A percentile compares a stretch with the other conserved stretches of the same genome.
These are phyloP conservation scores for Tapirus indicus DNA, from an alignment of 2,797 vertebrate species.

Conservation along the genomic window DNA sequence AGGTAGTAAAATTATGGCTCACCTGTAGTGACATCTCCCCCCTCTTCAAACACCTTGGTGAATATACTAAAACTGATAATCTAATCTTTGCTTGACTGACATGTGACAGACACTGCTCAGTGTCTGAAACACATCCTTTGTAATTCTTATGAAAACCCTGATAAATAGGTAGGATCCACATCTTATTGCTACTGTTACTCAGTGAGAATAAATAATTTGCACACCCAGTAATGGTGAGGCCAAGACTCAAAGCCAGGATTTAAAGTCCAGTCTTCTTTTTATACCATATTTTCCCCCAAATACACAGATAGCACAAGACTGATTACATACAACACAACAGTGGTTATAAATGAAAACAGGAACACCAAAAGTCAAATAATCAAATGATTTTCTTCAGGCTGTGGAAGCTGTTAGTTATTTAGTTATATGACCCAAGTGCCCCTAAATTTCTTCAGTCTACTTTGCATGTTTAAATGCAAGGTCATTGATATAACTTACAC, in stretches of 20 bases:
- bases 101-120: not conserved
- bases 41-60: not conserved
- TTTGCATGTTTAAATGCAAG: not conserved
- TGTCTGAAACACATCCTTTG: not conserved
- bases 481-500: not conserved
- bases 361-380: not conserved
- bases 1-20: not conserved
- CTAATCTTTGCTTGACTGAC: not conserved
- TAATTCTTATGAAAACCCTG: not conserved
- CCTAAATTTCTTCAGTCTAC: not conserved
- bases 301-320: not conserved
- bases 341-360: not conserved
- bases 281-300: too few relatives aligned
- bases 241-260: not conserved
- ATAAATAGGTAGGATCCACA: not conserved
- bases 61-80: not conserved
- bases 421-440: too few relatives aligned
- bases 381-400: not conserved
- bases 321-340: not conserved
- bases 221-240: not conserved
- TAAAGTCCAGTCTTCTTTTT: not conserved
- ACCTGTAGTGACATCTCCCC: not conserved
- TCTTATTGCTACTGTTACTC: not conserved
- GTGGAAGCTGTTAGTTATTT: not conserved
- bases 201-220: not conserved